Percentiles rank a stretch among this genome's conserved stretches.
Evolutionary conservation across 2,113 vertebrate species (phyloP).

Genomic region (Ivindomyrus marchei): DNA sequence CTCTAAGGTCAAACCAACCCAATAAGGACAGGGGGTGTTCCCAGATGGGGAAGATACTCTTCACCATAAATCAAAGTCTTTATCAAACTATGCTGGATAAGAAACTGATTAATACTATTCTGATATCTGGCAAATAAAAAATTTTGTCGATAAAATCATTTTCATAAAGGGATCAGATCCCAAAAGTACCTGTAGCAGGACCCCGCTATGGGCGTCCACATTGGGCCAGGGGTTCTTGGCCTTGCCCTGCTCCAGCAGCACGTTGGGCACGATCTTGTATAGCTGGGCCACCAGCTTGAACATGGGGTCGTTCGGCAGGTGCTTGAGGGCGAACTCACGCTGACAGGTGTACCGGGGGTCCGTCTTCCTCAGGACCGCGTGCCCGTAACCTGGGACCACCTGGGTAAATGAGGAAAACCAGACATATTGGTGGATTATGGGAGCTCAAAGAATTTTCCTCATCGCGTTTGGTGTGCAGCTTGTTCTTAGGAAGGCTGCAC

Average conservation of each 20-base stretch:
- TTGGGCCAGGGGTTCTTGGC: constrained; percentile 98
- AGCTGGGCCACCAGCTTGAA: constrained; percentile 91
- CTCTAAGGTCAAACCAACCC: neutral
- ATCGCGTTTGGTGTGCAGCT: neutral
- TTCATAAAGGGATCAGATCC: neutral
- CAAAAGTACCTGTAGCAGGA: constrained; percentile 80
- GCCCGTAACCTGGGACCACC: constrained; percentile 91
- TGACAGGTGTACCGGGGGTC: constrained; percentile 89
- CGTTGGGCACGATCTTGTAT: constrained; percentile 90
- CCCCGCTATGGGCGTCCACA: constrained; percentile 92
- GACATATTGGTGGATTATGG: neutral
- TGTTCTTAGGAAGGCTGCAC: neutral
- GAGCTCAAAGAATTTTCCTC: neutral
- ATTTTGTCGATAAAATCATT: neutral
- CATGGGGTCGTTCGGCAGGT: constrained; percentile 86
- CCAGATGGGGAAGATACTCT: neutral
- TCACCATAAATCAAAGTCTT: neutral
- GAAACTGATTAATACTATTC: neutral
- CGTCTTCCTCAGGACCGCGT: constrained; percentile 87
- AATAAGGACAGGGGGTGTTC: neutral
- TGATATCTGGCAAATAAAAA: neutral
- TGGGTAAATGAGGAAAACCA: constrained; percentile 28
- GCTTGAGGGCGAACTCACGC: constrained; percentile 87
- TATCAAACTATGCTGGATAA: neutral
- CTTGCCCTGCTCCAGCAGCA: constrained; percentile 93